Evolutionary conservation across 2,888 invertebrate species (phyloP), one percentile per base, ranked within the genome.

Genomic region (Drosophila leonis): DNA sequence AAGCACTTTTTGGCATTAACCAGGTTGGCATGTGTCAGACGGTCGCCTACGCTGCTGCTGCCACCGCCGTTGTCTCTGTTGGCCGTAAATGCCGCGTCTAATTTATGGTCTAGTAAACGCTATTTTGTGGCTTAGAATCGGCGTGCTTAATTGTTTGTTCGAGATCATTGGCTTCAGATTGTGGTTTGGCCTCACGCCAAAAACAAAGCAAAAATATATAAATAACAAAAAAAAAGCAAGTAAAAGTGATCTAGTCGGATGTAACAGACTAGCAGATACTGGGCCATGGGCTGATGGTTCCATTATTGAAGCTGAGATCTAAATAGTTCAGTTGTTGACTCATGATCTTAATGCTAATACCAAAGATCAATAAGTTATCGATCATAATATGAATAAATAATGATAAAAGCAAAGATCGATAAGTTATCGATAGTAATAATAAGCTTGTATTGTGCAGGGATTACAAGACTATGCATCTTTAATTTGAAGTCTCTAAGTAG

Each of bases 171-270:
- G 48, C 61, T 55, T 56, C 42, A 75, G 83, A 69, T 77, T 74
- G 65, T 71, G 49, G 60, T 63, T 49, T 71, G 68, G 77, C 69
- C 83, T 65, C 67, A 84, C 57, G 80, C 88, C 83, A 67, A 79
- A 67, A 60, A 57, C 42, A 39, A 52, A 44, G 37, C 10, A 41
- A 49, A 49, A 4, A 46, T 33, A 64, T 7, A 44, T 35, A 35
- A 49, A 65, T 61, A 65, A 24, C 4, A 24, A 24, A 24, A 62
- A 20, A 60, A 64, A 39, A 2, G 12, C 2, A 12, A 33, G 18
- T 31, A 33, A 49, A 49, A 49, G 31, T 20, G 10, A 6, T 7
- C 7, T 13, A 31, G 18, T 10, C 5, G 12, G 3, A 49, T 18
- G 12, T 48, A 29, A 0, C 6, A 12, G 49, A 49, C 49, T 33